Conservation (phyloP, 2,797 vertebrate species). For the Natrix natrix region DNA sequence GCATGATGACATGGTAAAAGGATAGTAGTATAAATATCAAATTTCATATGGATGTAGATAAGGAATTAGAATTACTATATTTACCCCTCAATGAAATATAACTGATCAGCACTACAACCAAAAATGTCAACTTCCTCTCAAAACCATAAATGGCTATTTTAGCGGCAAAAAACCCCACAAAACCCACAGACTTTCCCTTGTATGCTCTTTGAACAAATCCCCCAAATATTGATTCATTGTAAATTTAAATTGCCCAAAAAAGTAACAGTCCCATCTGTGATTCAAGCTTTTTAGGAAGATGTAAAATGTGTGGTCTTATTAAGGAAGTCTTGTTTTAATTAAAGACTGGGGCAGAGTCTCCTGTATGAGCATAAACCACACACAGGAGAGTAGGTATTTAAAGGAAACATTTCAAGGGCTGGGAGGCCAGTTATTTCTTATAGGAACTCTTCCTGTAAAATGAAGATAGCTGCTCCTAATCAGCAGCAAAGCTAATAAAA, state of each 20-base stretch:
- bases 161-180: neutral
- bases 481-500: constrained; percentile 73
- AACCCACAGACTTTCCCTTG: neutral
- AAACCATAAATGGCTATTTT: neutral
- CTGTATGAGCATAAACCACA: constrained; percentile 52
- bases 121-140: neutral
- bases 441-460: constrained; percentile 77
- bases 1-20: constrained; percentile 6
- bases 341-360: constrained; percentile 55
- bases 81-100: constrained; percentile 27
- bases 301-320: constrained; percentile 47
- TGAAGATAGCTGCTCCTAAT: constrained; percentile 81
- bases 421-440: constrained; percentile 72
- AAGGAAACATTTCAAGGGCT: constrained; percentile 65
- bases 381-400: constrained; percentile 61
- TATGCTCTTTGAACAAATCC: constrained; percentile 44
- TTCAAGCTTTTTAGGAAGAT: constrained; percentile 37
- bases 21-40: constrained; percentile 37
- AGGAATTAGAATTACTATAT: constrained; percentile 34
- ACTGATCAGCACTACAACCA: constrained; percentile 25
- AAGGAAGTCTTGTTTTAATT: constrained; percentile 52
- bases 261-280: constrained; percentile 40
- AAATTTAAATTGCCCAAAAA: constrained; percentile 30
- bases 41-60: constrained; percentile 34
- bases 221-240: constrained; percentile 30